Conservation (phyloP, 2,888 invertebrate species). For the Petrolisthes cinctipes region DNA sequence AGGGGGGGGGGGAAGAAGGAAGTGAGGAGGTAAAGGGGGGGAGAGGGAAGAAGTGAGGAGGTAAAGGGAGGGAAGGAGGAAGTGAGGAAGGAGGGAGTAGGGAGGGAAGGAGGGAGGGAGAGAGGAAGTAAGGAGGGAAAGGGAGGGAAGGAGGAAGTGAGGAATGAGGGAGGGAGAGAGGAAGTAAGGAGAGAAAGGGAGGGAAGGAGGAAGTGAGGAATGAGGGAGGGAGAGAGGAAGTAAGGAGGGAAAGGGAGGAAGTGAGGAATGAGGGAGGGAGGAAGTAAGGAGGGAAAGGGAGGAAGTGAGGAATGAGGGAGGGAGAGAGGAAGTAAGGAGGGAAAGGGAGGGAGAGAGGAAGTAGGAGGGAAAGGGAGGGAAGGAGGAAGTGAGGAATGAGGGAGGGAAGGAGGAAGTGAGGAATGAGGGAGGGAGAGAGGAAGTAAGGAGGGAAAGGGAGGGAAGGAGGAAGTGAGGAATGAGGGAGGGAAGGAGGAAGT, state of each 20-base stretch:
- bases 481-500: not conserved
- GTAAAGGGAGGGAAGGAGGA: not conserved
- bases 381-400: not conserved
- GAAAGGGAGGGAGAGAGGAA: not conserved
- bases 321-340: not conserved
- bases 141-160: constrained; percentile 12
- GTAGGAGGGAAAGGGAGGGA: not conserved
- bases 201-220: not conserved
- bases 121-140: not conserved
- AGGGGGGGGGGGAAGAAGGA: not conserved
- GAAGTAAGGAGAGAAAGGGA: not conserved
- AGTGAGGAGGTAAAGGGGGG: not conserved
- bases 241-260: not conserved
- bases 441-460: not conserved
- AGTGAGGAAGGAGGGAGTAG: not conserved
- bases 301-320: no score
- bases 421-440: no score
- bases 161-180: not conserved
- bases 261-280: not conserved
- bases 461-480: not conserved
- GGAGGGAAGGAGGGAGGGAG: constrained; percentile 6
- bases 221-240: not conserved
- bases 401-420: constrained; percentile 14
- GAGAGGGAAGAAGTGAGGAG: not conserved
- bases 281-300: not conserved